Evolutionary conservation across 2,888 invertebrate species (phyloP), one percentile per base, ranked within the genome.

Genomic region (Heliconius ethilla): DNA sequence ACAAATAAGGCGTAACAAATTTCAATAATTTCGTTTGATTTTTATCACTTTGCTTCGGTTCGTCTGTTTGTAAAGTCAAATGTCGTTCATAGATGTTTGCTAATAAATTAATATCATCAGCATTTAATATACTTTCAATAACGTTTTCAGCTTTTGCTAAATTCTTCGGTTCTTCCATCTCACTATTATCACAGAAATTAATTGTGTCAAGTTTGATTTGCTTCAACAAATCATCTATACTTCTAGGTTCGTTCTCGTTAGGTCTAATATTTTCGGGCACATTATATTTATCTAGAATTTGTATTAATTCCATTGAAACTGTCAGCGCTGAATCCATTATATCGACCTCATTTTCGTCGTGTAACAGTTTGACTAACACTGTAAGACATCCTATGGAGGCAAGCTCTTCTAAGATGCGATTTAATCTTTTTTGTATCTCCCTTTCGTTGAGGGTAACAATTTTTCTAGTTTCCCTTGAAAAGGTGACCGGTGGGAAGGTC

Each of bases 401-500:
- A n/a, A 97, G 88, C 82, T 96, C 96, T 0, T 96, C 95, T 40
- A 97, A 87, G 15, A 96, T 96, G 89, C 96, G 96, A 15, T 95
- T 89, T 5, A 97, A 90, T 78, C 97, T 92, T 80, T 91, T 95
- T 83, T 95, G 95, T 73, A 96, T 96, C 89, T 97, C 97, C 0
- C 88, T 88, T 78, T 96, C 96, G 40, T 96, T 97, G 15, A 98
- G 88, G 0, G 96, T 96, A 5, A 97, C 96, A 29, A 97, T 98
- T 90, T 97, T 97, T 78, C 96, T 95, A 9, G 96, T 94, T 87
- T 97, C 97, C 85, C 96, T 96, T 0, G 97, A 97, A 87, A 97
- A 97, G 0, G 97, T 97, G 0, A 97, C 96, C 0, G 95, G 95
- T 0, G 97, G 97, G 88, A 97, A 97, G 0, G 92, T 95, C 0